Conservation (phyloP, 37 sponge, comb jelly and placozoan species). For the Crambe crambe region DNA sequence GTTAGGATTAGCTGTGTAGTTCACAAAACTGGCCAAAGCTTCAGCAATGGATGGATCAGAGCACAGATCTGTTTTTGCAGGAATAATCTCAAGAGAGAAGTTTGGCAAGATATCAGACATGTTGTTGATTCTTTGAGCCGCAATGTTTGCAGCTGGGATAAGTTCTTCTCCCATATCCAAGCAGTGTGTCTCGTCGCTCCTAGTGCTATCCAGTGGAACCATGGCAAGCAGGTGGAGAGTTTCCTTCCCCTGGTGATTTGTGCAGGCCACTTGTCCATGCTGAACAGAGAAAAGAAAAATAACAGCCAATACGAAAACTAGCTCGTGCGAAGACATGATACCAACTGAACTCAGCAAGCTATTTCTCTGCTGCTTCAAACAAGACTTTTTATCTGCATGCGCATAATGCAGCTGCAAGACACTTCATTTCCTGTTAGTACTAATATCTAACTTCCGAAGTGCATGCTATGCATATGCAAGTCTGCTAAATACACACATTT, state of each 20-base stretch:
- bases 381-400: too few species aligned
- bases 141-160: slow-evolving; percentile 20
- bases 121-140: slow-evolving; percentile 31
- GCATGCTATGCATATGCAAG: too few species aligned
- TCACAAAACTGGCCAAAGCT: slow-evolving; percentile 4
- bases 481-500: too few species aligned
- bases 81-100: slow-evolving; percentile 31
- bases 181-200: not conserved
- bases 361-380: too few species aligned
- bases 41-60: not conserved
- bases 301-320: not conserved
- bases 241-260: not conserved
- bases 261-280: not conserved
- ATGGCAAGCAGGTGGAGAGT: slow-evolving; percentile 12
- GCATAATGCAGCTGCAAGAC: too few species aligned
- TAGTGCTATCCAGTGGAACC: not conserved
- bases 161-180: slow-evolving; percentile 10
- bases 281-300: not conserved
- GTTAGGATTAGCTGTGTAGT: not conserved
- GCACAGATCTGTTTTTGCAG: slow-evolving; percentile 1
- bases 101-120: slow-evolving; percentile 1
- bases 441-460: too few species aligned
- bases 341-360: too few species aligned
- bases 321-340: too few species aligned
- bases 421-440: too few species aligned